Evolutionary conservation across 2,888 invertebrate genomes (phyloP), one percentile per base, ranked within the genome.

Genomic region (Linnaemya tessellans): DNA sequence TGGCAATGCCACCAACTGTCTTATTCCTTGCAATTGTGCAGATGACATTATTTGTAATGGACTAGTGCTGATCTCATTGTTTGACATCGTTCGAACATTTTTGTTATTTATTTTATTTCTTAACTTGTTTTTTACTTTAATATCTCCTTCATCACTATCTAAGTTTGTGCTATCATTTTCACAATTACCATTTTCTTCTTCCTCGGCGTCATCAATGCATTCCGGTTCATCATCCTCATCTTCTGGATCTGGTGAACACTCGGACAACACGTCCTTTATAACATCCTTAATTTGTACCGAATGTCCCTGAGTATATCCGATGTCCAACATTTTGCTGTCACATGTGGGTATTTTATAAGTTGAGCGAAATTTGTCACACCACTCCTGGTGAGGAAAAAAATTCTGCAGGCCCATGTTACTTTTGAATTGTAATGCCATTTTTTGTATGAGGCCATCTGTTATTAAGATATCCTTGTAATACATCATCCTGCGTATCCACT

Each of bases 401-500:
- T 89, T 89, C 18, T 86, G 88, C 65, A 92, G 41, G 3, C 91
- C 90, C 89, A 92, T 90, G 13, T 89, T 89, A 75, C 91, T 91
- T 75, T 91, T 91, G 80, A 92, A 92, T 25, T 92, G 92, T 67
- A 92, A 62, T 0, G 92, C 90, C 90, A 92, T 92, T 73, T 92
- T 92, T 84, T 91, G 90, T 65, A 92, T 91, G 0, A 92, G 88
- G 0, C 91, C 91, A 62, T 92, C 90, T 30, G 91, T 90, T 67
- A 92, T 90, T 49, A 87, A 88, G 38, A 92, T 90, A 62, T 92
- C 92, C 84, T 91, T 91, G 75, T 92, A 92, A 87, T 92, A 92
- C 91, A 92, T 91, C 91, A 92, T 91, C 20, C 92, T 90, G 0
- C 92, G 89, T 60, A 92, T 90, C 92, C 92, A 92, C n/a, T 92